phyloP scores from a whole-genome alignment of 2,888 invertebrate species.

The Cerceris rybyensis region DNA sequence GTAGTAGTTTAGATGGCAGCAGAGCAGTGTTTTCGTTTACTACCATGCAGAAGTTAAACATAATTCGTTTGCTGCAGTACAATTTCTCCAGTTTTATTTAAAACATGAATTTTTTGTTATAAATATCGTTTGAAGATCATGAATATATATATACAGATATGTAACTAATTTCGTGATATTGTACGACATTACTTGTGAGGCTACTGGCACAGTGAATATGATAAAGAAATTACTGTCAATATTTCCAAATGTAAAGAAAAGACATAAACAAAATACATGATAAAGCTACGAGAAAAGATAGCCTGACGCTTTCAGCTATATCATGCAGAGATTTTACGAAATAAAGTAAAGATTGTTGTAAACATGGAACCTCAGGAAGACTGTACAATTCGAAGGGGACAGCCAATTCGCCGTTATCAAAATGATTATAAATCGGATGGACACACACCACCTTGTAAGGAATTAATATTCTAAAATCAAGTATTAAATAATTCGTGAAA shows the following conservation, averaged over 20 bases:
- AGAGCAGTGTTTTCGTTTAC: conserved; percentile 52
- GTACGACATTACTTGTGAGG: neutral
- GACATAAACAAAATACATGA: conserved; percentile 1
- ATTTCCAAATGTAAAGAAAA: conserved; percentile 5
- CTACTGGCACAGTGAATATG: neutral
- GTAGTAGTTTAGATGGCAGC: conserved; percentile 62
- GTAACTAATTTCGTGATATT: neutral
- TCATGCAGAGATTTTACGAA: neutral
- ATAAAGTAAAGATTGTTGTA: conserved; percentile 13
- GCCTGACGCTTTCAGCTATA: neutral
- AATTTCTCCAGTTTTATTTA: conserved; percentile 5
- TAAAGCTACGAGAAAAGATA: neutral
- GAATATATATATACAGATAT: neutral
- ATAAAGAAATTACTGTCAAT: neutral
- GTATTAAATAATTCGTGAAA: neutral
- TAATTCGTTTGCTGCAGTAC: neutral
- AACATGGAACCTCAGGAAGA: conserved; percentile 78
- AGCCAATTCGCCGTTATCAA: conserved; percentile 74
- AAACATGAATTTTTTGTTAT: neutral
- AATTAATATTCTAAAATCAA: conserved; percentile 8
- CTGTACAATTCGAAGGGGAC: conserved; percentile 72
- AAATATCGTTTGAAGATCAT: neutral
- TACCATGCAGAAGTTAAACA: conserved; percentile 14
- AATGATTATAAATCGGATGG: conserved; percentile 76
- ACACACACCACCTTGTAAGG: conserved; percentile 68